Base-by-base conservation (phyloP, 2,797 vertebrate species). In the Sebastes taczanowskii region DNA sequence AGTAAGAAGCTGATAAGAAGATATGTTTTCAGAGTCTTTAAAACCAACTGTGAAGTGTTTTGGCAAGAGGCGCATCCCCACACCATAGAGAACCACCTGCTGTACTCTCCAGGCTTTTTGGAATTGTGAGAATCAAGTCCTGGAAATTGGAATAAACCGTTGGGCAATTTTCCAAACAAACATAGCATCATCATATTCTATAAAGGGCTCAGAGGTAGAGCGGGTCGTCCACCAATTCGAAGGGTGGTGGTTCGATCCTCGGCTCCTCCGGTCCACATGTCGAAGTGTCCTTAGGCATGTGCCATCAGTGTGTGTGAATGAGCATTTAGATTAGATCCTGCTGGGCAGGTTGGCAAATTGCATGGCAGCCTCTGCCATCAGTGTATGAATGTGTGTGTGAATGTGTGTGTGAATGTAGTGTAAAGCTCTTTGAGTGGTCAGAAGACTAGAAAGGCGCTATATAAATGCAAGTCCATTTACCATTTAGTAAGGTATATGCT, bases 121-220 rank as follows among this genome's bases (percentile, higher is more conserved):
- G 66, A 81, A 78, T 77, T 49, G 23, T 58, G 35, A 70, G 30
- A 81, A 70, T 77, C 59, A 60, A 64, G 82, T 82, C 52, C 76
- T 73, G 38, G 14, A 73, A 77, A 73, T 10, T 20, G 9, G 13
- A 63, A 29, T 27, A 64, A 83, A 64, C 25, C 32, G 5, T 72
- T 25, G 7, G 53, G 67, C 25, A 2, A 66, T 74, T 55, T 38
- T 76, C 52, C 65, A 42, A 82, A 73, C 22, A 22, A 18, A 27
- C 34, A 65, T 52, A 18, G 0, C 16, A 46, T 18, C 42, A 46
- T 46, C 16, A 46, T 46, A 20, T 52, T 76, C 27, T 46, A 8
- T 69, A 34, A 52, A 30, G 3, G 22, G 42, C 42, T 49, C 42
- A 49, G 46, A n/a, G 7, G 18, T 52, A 52, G 18, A 20, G 46